Percentiles rank a stretch among this genome's conserved stretches.
phyloP scores from a whole-genome alignment of 2,888 invertebrate genomes.

The Lepas anatifera region DNA sequence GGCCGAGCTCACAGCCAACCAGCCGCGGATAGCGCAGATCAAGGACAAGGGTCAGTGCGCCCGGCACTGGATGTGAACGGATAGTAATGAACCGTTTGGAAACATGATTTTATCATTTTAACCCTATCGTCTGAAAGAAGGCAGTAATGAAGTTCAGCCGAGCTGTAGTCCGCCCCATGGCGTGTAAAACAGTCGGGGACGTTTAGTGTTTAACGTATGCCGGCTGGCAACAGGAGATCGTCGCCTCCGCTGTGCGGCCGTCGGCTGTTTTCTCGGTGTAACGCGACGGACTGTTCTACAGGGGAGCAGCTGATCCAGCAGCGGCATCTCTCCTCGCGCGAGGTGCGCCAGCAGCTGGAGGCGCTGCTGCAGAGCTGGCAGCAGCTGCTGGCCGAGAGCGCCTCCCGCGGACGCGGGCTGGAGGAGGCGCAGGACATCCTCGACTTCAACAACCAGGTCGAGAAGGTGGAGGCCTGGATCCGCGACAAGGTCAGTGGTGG shows the following conservation, averaged over 20 bases:
- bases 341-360: slow-evolving; percentile 55
- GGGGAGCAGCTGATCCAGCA: slow-evolving; percentile 55
- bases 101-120: too few species aligned
- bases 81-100: too few species aligned
- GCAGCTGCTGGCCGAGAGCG: slow-evolving; percentile 56
- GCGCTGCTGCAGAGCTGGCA: slow-evolving; percentile 62
- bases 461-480: slow-evolving; percentile 95
- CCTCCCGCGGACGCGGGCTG: slow-evolving; percentile 55
- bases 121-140: too few species aligned
- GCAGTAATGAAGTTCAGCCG: too few species aligned
- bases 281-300: slow-evolving; percentile 18
- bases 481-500: slow-evolving; percentile 60
- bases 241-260: too few species aligned
- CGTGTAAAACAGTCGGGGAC: too few species aligned
- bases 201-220: too few species aligned
- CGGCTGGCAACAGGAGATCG: too few species aligned
- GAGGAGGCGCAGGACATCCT: slow-evolving; percentile 96
- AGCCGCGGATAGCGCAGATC: slow-evolving; percentile 70
- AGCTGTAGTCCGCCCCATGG: too few species aligned
- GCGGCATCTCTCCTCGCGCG: slow-evolving; percentile 55
- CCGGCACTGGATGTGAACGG: too few species aligned
- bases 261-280: too few species aligned
- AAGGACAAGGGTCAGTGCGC: slow-evolving; percentile 37
- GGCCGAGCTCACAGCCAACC: slow-evolving; percentile 78
- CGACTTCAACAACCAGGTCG: slow-evolving; percentile 90